Evolutionary conservation across 2,113 vertebrate species (phyloP), one percentile per base, ranked within the genome.

Genomic region (Apus apus): DNA sequence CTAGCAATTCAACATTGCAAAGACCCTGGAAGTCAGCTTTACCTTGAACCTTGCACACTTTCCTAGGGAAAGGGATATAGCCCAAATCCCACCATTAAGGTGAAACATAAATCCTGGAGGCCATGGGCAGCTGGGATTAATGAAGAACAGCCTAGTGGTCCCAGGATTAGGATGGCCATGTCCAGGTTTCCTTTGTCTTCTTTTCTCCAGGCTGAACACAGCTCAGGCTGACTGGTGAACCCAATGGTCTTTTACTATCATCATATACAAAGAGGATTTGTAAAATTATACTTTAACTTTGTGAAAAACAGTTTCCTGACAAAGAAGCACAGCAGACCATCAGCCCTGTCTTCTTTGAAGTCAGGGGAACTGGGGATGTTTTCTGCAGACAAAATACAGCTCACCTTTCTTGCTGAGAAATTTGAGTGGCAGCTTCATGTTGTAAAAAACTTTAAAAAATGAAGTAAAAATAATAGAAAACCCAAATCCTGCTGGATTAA

Each of bases 401-500:
- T 80, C 85, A 83, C 72, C 34, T 71, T 85, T 96, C 87, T 85
- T n/a, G 72, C 48, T 26, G 43, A 93, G 85, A 67, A 82, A 67
- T 43, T 61, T 73, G 68, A 95, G 72, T 96, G 95, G 85, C 92
- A 96, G 92, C 72, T 88, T 80, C 23, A 38, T 38, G 76, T 48
- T 86, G 85, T 95, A 94, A 96, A 96, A 94, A 30, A 6, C 26
- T 21, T 10, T 40, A 75, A 53, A 61, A 71, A 89, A 67, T 21
- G 43, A 90, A 92, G 23, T 50, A 96, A 93, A 96, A 95, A 95
- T 93, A 95, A 97, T 94, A 95, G 93, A 96, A 83, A 66, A 76
- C 54, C 7, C 48, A 94, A 96, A 96, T 96, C 96, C 95, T 91
- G n/a, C 71, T 46, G 93, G 95, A 96, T 97, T 95, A 94, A 92